A percentile compares a stretch with the other conserved stretches of the same genome.
phyloP scores from a whole-genome alignment of 2,797 vertebrate genomes.

The Okamejei kenojei region DNA sequence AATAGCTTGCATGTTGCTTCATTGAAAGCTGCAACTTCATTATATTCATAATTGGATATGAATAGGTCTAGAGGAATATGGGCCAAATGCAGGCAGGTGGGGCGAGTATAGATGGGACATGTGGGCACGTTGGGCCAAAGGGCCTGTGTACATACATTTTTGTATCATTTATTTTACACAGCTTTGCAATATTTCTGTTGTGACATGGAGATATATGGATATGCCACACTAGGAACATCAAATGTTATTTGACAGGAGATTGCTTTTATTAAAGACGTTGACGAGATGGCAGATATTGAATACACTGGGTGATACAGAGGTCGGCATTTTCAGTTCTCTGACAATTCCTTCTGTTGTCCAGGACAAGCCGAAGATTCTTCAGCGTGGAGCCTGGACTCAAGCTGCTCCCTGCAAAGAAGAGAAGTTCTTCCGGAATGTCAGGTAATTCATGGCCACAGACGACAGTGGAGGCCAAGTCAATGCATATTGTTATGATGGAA shows the following conservation, averaged over 20 bases:
- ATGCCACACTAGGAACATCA: background rate
- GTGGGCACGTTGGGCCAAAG: no score
- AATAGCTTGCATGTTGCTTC: no score
- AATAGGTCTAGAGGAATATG: no score
- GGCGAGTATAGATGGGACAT: no score
- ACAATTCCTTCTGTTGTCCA: conserved; percentile 10
- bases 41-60: no score
- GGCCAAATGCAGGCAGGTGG: no score
- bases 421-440: conserved; percentile 42
- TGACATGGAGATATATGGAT: background rate
- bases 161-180: background rate
- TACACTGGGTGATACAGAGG: background rate
- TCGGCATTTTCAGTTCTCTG: no score
- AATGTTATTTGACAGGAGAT: background rate
- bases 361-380: conserved; percentile 42
- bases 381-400: conserved; percentile 42
- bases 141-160: no score
- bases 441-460: conserved; percentile 28
- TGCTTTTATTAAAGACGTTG: background rate
- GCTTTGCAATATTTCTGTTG: background rate
- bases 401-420: conserved; percentile 44
- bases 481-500: no score
- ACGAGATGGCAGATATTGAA: no score
- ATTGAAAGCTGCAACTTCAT: no score
- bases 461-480: no score